Base-by-base conservation (phyloP, 2,888 invertebrate genomes). In the Sycophila texana region DNA sequence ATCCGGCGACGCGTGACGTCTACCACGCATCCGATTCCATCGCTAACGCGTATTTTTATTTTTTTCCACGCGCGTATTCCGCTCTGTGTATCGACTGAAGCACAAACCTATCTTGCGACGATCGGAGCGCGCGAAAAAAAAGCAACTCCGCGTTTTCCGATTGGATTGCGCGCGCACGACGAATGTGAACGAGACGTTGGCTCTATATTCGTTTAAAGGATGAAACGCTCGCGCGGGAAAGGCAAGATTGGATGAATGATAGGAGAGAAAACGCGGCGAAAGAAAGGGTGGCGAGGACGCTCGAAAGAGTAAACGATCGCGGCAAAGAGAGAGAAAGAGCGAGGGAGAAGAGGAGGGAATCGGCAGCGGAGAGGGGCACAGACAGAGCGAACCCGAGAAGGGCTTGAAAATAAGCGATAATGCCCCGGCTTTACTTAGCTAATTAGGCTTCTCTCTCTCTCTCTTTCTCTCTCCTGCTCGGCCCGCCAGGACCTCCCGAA, bases 391-490 rank as follows among this genome's bases (percentile, higher is more conserved):
- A 72, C 22, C 49, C 71, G 73, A 80, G 85, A 85, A 84, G 83
- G 87, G 87, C 85, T 87, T 86, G 86, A 86, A 89, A 89, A 89
- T 88, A 89, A 89, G 89, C 88, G 90, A 89, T 89, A 89, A 90
- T 88, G 87, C 88, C 85, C 84, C 84, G 85, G 89, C 89, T 90
- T 90, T 90, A 90, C 89, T 90, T 89, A 90, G 89, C 90, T 90
- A 90, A 90, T 90, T 90, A 90, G 88, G 86, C 80, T 84, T 83
- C 82, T 84, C 68, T 74, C 80, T 74, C 75, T 70, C 84, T 83
- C 82, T 84, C 68, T 74, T 80, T 74, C 75, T 70, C 74, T 71
- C 79, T 71, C 79, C 74, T 61, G 75, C 73, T 47, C 66, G 61
- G 30, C 72, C 78, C 73, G 80, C 20, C 61, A 4, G 2, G n/a